These are phyloP conservation scores for Mystacides longicornis DNA, from an alignment of 2,888 invertebrate species.

Conservation along the genomic window DNA sequence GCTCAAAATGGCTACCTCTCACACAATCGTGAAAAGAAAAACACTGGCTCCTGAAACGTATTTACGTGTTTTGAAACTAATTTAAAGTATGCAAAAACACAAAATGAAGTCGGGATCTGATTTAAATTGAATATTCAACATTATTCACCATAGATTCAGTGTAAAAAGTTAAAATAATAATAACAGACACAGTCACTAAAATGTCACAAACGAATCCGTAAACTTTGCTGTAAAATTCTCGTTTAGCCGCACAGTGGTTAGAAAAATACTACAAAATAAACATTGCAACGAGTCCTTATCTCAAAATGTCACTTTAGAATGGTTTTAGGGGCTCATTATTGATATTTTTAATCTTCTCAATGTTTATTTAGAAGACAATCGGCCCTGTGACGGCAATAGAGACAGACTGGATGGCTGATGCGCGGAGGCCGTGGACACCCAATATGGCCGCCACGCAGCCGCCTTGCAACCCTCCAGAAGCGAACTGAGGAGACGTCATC, in stretches of 20 bases:
- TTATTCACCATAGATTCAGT: conserved; percentile 7
- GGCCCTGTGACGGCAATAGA: conserved; percentile 16
- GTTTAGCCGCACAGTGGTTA: conserved; percentile 8
- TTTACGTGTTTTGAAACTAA: not conserved
- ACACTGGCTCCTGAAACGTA: conserved; percentile 10
- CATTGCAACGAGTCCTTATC: conserved; percentile 11
- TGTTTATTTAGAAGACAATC: conserved; percentile 15
- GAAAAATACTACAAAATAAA: not conserved
- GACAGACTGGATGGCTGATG: conserved; percentile 16
- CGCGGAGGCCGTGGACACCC: conserved; percentile 12
- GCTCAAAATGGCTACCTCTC: conserved; percentile 21
- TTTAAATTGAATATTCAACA: conserved; percentile 4
- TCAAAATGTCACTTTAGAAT: conserved; percentile 3
- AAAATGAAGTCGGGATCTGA: conserved; percentile 7
- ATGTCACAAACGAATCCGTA: conserved; percentile 8
- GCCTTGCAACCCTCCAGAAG: conserved; percentile 22
- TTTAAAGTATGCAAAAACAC: not conserved
- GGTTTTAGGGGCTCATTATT: conserved; percentile 13
- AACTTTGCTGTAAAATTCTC: conserved; percentile 10
- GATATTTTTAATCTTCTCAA: conserved; percentile 9
- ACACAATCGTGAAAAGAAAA: conserved; percentile 16
- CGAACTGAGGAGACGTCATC: conserved; percentile 7
- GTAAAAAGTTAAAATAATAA: not conserved
- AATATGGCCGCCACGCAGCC: conserved; percentile 26
- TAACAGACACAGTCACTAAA: conserved; percentile 11